Base-by-base conservation (phyloP, 2,797 vertebrate species). In the Lagodon rhomboides region DNA sequence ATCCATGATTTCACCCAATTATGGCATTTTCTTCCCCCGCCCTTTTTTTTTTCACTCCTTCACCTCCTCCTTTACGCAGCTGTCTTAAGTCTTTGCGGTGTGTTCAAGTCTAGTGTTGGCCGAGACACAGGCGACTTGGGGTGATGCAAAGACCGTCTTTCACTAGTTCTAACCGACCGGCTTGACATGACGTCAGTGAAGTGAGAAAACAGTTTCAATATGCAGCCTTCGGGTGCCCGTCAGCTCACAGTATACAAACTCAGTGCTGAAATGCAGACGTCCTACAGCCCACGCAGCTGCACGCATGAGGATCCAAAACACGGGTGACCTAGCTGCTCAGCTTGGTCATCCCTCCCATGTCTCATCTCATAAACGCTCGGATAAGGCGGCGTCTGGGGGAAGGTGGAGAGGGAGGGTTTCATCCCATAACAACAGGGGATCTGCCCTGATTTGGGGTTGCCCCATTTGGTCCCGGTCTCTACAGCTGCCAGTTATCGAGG, bases 401-500 rank as follows among this genome's bases (percentile, higher is more conserved):
- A 65, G 64, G 59, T 73, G 74, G 63, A 71, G 46, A 53, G 87
- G 66, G 76, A 69, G 73, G 74, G 68, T 22, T 78, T 70, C 73
- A 70, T 66, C 68, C 82, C 60, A 43, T 18, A 23, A 88, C 89
- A 91, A 86, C 92, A 72, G 75, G 92, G 92, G 92, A 93, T 89
- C 88, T 94, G 92, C 47, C 93, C 93, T 93, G 84, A 87, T 93
- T 93, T 62, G 22, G 30, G 43, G 68, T 78, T 89, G 92, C 47
- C 89, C 93, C 91, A 93, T 89, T 93, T 93, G 82, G 79, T 89
- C 44, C 49, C 73, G 77, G 77, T 89, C 38, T 55, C 71, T 63
- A 69, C 82, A 87, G 82, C 85, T 87, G 88, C 89, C 84, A 77
- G 51, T 85, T 65, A 80, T 60, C 12, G 20, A 30, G 27, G 68